Conservation (phyloP, 2,113 vertebrate species). For the Hypanus sabinus region DNA sequence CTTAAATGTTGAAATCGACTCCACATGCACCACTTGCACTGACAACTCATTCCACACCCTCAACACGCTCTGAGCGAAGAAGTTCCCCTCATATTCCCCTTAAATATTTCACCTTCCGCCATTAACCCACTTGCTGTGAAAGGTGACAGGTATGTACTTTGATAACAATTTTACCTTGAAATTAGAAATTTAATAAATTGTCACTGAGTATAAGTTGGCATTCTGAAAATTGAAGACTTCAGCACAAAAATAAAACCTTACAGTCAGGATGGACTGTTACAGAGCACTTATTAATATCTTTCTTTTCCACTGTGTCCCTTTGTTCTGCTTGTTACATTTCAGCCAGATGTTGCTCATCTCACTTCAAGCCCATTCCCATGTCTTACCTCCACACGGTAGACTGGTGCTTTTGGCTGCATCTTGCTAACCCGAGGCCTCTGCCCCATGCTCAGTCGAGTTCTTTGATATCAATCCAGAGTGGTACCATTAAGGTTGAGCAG, state of each 20-base stretch:
- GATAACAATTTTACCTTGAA: no score
- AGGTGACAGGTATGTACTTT: no score
- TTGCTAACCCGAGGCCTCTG: neutral
- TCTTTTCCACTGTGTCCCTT: neutral
- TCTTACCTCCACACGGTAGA: neutral
- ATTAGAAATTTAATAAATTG: no score
- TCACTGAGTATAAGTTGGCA: no score
- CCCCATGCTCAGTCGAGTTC: neutral
- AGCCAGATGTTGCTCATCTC: no score
- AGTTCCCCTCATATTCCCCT: no score
- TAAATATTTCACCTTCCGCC: no score
- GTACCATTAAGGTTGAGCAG: constrained; percentile 1
- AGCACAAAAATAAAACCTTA: neutral
- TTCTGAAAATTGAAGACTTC: neutral
- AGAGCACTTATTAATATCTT: neutral
- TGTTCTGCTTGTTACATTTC: neutral
- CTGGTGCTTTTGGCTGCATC: neutral
- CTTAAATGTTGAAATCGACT: no score
- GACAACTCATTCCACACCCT: no score
- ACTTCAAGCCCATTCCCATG: neutral
- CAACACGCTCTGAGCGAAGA: no score
- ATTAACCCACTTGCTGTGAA: no score
- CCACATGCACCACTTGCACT: no score
- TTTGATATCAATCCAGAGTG: neutral
- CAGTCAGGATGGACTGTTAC: neutral